Conservation (phyloP, 2,888 invertebrate genomes). For the Scaptomyza caliginosa region DNA sequence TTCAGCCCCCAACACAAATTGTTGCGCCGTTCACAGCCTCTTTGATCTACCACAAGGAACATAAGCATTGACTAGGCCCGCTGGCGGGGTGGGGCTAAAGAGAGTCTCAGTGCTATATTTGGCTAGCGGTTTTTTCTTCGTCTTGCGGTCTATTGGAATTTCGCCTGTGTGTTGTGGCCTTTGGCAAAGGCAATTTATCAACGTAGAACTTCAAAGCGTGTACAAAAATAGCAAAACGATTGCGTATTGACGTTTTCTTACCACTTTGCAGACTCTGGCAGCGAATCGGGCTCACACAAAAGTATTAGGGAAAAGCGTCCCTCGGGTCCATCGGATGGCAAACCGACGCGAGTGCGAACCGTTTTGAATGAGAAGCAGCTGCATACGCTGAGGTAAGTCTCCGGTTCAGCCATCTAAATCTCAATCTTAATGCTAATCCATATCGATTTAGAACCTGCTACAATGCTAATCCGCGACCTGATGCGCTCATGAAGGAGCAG, state of each 20-base stretch:
- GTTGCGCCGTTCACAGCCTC: slow-evolving; percentile 17
- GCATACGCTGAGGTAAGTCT: slow-evolving; percentile 92
- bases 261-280: slow-evolving; percentile 91
- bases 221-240: slow-evolving; percentile 53
- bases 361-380: slow-evolving; percentile 99
- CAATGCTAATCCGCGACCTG: slow-evolving; percentile 98
- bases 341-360: slow-evolving; percentile 99
- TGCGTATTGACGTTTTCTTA: slow-evolving; percentile 30
- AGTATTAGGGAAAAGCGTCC: slow-evolving; percentile 87
- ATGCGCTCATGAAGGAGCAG: slow-evolving; percentile 99
- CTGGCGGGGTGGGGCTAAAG: background rate
- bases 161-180: slow-evolving; percentile 12
- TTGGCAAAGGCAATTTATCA: slow-evolving; percentile 41
- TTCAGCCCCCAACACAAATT: slow-evolving; percentile 5
- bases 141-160: slow-evolving; percentile 47
- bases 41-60: slow-evolving; percentile 66
- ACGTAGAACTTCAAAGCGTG: slow-evolving; percentile 59
- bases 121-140: slow-evolving; percentile 30
- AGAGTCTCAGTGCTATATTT: slow-evolving; percentile 51
- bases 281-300: slow-evolving; percentile 95
- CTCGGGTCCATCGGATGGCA: slow-evolving; percentile 89
- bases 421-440: background rate
- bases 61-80: too few relatives aligned
- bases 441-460: slow-evolving; percentile 91
- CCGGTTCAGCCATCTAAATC: background rate